Conservation (phyloP, 2,797 vertebrate species). For the Anolis apletophallus region DNA sequence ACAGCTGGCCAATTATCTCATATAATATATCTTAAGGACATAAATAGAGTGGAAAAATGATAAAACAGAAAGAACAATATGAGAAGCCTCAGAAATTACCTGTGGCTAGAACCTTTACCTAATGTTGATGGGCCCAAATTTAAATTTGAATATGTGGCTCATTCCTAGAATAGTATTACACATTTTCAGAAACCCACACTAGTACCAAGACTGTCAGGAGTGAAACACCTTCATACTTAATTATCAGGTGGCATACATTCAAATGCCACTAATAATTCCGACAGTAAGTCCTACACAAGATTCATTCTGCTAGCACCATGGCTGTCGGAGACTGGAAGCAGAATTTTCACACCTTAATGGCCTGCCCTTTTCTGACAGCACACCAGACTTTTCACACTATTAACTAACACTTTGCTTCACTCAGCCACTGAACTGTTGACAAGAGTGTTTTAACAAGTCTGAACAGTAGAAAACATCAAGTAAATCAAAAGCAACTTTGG, state of each 20-base stretch:
- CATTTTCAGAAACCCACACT: conserved; percentile 22
- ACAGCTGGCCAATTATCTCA: too few species aligned
- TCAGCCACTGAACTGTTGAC: conserved; percentile 77
- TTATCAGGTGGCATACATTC: conserved; percentile 68
- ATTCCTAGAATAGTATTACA: not conserved
- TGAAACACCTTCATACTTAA: conserved; percentile 57
- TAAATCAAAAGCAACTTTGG: conserved; percentile 63
- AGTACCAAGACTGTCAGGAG: conserved; percentile 32
- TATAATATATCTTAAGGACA: too few species aligned
- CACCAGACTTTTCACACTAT: conserved; percentile 77
- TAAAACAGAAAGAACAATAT: not conserved
- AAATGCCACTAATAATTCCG: conserved; percentile 67
- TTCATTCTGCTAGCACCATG: conserved; percentile 63
- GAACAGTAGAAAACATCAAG: conserved; percentile 71
- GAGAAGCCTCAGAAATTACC: too few species aligned
- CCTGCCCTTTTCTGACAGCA: conserved; percentile 77
- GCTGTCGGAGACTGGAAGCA: conserved; percentile 55
- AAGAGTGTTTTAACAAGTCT: conserved; percentile 75
- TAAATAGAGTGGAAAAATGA: not conserved
- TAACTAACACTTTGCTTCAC: conserved; percentile 77
- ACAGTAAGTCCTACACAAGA: conserved; percentile 62
- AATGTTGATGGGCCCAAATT: not conserved
- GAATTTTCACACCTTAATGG: conserved; percentile 77
- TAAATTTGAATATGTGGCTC: not conserved
- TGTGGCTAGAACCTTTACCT: not conserved